phyloP scores from a whole-genome alignment of 2,797 vertebrate species.

The Chiloscyllium punctatum region DNA sequence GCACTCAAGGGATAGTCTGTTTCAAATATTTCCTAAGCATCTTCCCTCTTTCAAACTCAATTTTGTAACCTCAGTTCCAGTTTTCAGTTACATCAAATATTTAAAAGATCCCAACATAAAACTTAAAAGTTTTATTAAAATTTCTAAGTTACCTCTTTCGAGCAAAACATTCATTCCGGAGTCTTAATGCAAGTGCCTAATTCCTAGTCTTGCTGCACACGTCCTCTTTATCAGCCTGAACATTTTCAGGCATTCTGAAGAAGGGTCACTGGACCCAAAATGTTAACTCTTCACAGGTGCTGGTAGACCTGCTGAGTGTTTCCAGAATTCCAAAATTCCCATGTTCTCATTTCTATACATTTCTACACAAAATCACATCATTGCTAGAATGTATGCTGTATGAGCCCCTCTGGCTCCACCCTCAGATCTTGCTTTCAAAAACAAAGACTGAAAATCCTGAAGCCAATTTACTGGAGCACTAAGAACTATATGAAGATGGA shows the following conservation, averaged over 20 bases:
- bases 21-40: background rate
- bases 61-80: background rate
- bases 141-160: background rate
- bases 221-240: background rate
- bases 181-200: background rate
- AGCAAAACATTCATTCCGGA: background rate
- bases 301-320: no score
- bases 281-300: no score
- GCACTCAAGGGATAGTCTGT: background rate
- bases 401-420: background rate
- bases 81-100: background rate
- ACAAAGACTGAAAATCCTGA: background rate
- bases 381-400: background rate
- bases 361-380: background rate
- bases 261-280: no score
- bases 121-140: background rate
- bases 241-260: background rate
- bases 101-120: background rate
- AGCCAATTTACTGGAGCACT: background rate
- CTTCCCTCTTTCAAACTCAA: background rate
- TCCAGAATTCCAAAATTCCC: background rate
- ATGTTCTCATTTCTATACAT: background rate
- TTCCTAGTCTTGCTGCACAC: background rate
- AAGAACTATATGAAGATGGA: background rate
- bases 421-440: background rate